These are phyloP conservation scores for Callorhinus ursinus DNA, from an alignment of 2,113 vertebrate species.

Conservation along the genomic window DNA sequence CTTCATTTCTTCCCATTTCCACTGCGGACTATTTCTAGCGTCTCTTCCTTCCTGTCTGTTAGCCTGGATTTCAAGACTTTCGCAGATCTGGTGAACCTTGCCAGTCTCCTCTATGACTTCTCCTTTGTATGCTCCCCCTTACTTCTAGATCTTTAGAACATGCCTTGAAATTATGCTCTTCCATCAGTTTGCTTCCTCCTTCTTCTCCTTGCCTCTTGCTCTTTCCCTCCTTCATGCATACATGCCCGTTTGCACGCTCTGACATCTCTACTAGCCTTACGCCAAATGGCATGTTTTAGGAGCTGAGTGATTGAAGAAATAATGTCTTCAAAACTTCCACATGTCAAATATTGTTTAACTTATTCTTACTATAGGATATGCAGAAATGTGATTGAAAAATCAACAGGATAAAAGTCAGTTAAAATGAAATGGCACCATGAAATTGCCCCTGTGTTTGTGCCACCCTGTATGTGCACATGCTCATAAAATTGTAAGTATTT, in stretches of 20 bases:
- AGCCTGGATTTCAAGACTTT: not conserved
- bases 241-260: not conserved
- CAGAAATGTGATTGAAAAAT: not conserved
- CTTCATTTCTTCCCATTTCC: not conserved
- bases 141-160: not conserved
- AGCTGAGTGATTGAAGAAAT: not conserved
- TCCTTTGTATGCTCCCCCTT: not conserved
- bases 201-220: not conserved
- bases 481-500: not conserved
- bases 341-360: not conserved
- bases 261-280: not conserved
- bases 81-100: not conserved
- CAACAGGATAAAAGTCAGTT: not conserved
- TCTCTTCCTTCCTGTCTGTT: not conserved
- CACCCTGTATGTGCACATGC: not conserved
- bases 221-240: not conserved
- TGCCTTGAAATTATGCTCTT: not conserved
- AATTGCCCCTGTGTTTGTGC: not conserved
- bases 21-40: not conserved
- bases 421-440: not conserved
- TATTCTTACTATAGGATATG: not conserved
- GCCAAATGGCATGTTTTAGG: not conserved
- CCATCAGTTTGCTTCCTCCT: not conserved
- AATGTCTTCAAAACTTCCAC: not conserved
- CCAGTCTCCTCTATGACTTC: not conserved